Evolutionary conservation across 2,797 vertebrate genomes (phyloP), one percentile per base, ranked within the genome.

Genomic region (Darevskia nairensis): DNA sequence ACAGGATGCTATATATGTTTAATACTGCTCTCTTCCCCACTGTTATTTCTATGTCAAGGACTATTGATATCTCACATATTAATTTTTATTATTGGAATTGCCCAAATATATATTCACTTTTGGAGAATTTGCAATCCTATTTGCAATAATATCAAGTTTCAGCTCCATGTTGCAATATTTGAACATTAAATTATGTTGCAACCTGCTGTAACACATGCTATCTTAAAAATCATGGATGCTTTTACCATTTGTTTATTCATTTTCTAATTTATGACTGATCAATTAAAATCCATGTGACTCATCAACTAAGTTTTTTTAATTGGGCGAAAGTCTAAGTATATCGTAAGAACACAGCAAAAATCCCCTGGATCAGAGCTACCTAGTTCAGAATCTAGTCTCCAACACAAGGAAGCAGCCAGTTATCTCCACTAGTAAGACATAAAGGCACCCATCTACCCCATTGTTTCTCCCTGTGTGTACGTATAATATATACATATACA

Each of bases 101-200:
- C 19, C 21, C 19, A 55, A 93, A 93, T 74, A 59, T 8, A 32
- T 74, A 84, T 64, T 23, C 44, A n/a, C 29, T 3, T 74, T 10
- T 64, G 8, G 92, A 88, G 80, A 64, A 82, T 41, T 15, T 86
- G 72, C 35, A 19, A 82, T 21, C 55, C 84, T 8, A 72, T 66
- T 46, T 89, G 85, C 84, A 86, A 83, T 77, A 39, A 93, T 80
- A 69, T 23, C 59, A 61, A 23, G 19, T 7, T 61, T 61, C 59
- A 61, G 21, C 59, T 21, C 50, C 13, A 79, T 21, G n/a, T 8
- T 80, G 78, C 55, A 80, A 32, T 4, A 59, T 61, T 59, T 59
- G 17, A 61, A 17, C 2, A 7, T 61, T 61, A 61, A 61, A 61
- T 61, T 5, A 19, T 21, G 21, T 19, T 61, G 21, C 59, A 61